These are phyloP conservation scores for Drosophila atroscutellata DNA, from an alignment of 2,888 invertebrate genomes.

Conservation along the genomic window DNA sequence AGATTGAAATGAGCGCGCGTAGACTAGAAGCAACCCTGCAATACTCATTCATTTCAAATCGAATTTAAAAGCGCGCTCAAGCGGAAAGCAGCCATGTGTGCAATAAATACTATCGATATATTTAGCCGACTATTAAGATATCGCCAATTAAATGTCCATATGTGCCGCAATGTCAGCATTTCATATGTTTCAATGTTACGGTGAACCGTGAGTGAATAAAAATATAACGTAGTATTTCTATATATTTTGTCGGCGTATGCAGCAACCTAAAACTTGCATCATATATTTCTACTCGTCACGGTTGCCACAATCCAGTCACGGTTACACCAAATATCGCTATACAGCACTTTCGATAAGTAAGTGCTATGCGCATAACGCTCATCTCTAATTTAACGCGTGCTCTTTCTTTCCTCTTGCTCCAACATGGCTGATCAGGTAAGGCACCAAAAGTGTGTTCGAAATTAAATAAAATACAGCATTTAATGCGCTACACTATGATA, in stretches of 20 bases:
- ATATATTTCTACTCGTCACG: not conserved
- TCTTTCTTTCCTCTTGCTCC: conserved; percentile 85
- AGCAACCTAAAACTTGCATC: not conserved
- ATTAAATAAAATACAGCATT: conserved; percentile 41
- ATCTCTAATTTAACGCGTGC: conserved; percentile 56
- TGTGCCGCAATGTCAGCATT: not conserved
- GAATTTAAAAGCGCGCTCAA: not conserved
- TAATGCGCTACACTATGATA: conserved; percentile 17
- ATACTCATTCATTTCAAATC: not conserved
- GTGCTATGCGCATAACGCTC: conserved; percentile 28
- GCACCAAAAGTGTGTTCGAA: conserved; percentile 80
- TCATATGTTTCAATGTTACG: not conserved
- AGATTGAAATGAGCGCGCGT: not conserved
- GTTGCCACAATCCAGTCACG: not conserved
- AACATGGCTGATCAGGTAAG: conserved; percentile 94
- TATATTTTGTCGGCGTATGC: not conserved
- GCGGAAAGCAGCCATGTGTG: not conserved
- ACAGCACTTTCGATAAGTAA: conserved; percentile 28
- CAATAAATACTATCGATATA: not conserved
- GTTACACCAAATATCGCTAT: not conserved
- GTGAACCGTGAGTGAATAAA: not conserved
- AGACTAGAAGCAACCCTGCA: not conserved
- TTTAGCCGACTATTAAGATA: not conserved
- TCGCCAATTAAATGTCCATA: not conserved
- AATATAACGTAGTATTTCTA: not conserved